Base-by-base conservation (phyloP, 2,888 invertebrate genomes). In the Suillia variegata region DNA sequence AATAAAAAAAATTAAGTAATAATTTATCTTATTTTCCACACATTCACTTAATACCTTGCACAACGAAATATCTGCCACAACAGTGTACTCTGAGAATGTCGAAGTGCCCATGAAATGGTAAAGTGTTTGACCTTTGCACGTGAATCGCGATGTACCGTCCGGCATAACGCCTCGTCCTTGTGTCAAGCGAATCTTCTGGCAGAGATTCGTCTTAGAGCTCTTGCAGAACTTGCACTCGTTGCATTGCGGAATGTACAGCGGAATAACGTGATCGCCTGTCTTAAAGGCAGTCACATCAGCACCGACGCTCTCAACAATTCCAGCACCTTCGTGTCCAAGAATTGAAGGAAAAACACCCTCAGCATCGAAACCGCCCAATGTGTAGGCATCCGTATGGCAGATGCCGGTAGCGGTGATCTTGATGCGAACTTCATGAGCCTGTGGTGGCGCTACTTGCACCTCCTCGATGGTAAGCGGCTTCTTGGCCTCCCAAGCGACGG, bases 31-130 rank as follows among this genome's bases (percentile, higher is more conserved):
- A n/a, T n/a, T n/a, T n/a, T 18, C 18, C 20, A 54, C 18, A n/a
- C n/a, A n/a, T n/a, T n/a, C n/a, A n/a, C n/a, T n/a, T n/a, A n/a
- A n/a, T n/a, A n/a, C 94, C 87, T 98, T 98, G 70, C 91, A 89
- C n/a, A 98, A 84, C 22, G 98, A 97, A 77, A 99, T 94, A 82
- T 95, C 96, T 64, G 93, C 89, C 58, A 96, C 94, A 15, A 98
- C 97, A 2, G 96, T 96, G 79, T 95, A 97, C 82, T 97, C 93
- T 63, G 92, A 88, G 80, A 98, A 98, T 0, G 96, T 95, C 0
- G 95, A 96, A 67, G 93, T 93, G n/a, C 97, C 97, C 97, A 98
- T 97, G 76, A 95, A 98, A 81, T 97, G 96, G 75, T 84, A 92
- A 8, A 97, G 71, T 50, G 86, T 85, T 81, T 95, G 84, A 1